phyloP scores from a whole-genome alignment of 2,888 invertebrate species.

The Phaonia tiefii region DNA sequence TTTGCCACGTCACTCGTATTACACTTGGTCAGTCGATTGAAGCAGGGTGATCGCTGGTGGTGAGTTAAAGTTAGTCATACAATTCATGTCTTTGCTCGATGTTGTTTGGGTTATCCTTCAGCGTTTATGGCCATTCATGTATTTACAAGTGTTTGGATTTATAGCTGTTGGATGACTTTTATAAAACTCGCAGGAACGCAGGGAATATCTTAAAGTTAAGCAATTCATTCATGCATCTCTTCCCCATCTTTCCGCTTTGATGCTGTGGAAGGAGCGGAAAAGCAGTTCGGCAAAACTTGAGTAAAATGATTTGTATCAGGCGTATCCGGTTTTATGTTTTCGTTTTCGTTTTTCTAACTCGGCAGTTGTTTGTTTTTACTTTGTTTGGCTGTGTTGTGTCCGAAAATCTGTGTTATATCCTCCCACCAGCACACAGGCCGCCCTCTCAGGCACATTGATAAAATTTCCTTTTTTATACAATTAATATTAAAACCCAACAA shows the following conservation, averaged over 20 bases:
- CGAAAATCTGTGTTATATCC: slow-evolving; percentile 28
- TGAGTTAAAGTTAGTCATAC: not conserved
- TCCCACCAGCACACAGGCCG: not conserved
- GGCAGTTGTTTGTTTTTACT: slow-evolving; percentile 8
- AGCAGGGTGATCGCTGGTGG: not conserved
- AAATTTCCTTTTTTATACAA: slow-evolving; percentile 43
- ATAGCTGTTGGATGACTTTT: slow-evolving; percentile 31
- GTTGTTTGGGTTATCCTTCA: slow-evolving; percentile 6
- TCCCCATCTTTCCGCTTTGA: not conserved
- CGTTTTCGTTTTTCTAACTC: not conserved
- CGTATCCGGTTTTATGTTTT: slow-evolving; percentile 17
- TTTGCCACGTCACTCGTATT: slow-evolving; percentile 36
- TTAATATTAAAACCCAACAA: slow-evolving; percentile 42
- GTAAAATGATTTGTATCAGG: slow-evolving; percentile 34
- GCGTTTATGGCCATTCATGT: slow-evolving; percentile 36
- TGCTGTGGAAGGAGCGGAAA: slow-evolving; percentile 1
- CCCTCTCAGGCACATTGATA: slow-evolving; percentile 13
- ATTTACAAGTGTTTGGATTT: slow-evolving; percentile 43
- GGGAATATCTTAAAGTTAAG: slow-evolving; percentile 27
- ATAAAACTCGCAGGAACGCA: not conserved
- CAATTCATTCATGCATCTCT: not conserved
- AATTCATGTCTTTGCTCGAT: not conserved
- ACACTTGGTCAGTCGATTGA: not conserved
- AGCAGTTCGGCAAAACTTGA: slow-evolving; percentile 9
- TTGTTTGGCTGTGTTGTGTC: slow-evolving; percentile 18